Conservation (phyloP, 1,140 invertebrate species). For the Anastrepha ludens region DNA sequence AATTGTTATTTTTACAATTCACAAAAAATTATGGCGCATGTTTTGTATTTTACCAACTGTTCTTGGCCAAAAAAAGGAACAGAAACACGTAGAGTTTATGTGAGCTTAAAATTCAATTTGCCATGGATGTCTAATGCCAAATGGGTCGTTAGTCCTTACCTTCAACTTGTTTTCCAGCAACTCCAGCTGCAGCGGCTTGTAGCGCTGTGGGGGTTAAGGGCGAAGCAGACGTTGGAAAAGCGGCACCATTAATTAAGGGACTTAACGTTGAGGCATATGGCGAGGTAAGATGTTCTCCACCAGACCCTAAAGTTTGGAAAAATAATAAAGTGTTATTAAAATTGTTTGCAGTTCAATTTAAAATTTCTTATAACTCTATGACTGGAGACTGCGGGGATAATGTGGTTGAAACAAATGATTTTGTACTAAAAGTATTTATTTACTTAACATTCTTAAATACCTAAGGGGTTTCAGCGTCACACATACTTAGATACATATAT, state of each 20-base stretch:
- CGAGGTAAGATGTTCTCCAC: conserved; percentile 52
- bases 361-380: neutral
- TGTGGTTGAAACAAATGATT: neutral
- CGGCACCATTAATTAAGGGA: conserved; percentile 66
- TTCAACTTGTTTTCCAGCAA: conserved; percentile 73
- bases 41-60: no score
- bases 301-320: conserved; percentile 63
- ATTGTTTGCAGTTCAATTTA: conserved; percentile 33
- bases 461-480: neutral
- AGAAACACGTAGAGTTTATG: no score
- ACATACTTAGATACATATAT: neutral
- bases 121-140: no score
- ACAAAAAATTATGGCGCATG: no score
- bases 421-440: no score
- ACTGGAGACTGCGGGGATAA: no score
- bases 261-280: conserved; percentile 63
- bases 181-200: conserved; percentile 68
- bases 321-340: conserved; percentile 27
- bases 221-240: conserved; percentile 60
- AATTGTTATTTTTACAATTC: no score
- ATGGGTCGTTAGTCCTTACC: conserved; percentile 60
- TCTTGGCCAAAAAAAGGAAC: no score
- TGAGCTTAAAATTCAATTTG: no score
- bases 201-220: conserved; percentile 65
- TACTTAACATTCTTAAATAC: neutral